phyloP scores from a whole-genome alignment of 2,113 vertebrate species.

The Neolamprologus hecqui region DNA sequence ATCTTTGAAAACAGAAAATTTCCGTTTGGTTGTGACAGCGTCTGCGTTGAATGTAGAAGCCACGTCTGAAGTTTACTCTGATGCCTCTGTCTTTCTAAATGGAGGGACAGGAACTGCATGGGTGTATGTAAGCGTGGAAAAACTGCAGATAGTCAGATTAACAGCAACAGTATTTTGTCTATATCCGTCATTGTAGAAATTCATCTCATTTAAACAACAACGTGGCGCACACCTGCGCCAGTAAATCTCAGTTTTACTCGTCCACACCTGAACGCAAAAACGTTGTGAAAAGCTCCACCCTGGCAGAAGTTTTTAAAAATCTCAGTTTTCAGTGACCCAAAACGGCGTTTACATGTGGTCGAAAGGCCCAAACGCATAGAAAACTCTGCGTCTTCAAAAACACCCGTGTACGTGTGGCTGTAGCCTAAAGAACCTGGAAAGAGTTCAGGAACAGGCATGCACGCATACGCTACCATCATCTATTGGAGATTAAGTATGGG shows the following conservation, averaged over 20 bases:
- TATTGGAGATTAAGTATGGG: not conserved
- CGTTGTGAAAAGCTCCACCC: rapidly evolving
- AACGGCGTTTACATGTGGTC: rapidly evolving
- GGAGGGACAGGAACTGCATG: not conserved
- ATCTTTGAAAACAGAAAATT: not conserved
- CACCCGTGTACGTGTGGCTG: rapidly evolving
- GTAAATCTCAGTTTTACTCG: not conserved
- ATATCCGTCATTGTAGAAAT: not conserved
- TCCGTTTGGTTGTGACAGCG: not conserved
- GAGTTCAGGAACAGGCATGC: not conserved
- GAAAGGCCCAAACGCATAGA: not conserved
- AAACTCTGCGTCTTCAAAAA: not conserved
- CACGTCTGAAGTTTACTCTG: rapidly evolving
- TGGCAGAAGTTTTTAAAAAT: not conserved
- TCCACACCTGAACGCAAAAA: not conserved
- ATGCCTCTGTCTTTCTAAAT: not conserved
- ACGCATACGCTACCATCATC: rapidly evolving
- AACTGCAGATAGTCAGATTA: not conserved
- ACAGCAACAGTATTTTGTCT: not conserved
- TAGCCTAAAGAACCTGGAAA: rapidly evolving
- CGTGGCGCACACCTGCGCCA: rapidly evolving
- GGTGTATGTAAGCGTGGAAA: not conserved
- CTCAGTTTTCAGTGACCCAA: not conserved
- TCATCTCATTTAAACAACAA: not conserved
- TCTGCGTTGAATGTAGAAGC: not conserved